Evolutionary conservation across 2,888 invertebrate genomes (phyloP).

Genomic region (Drosophila kanekoi): DNA sequence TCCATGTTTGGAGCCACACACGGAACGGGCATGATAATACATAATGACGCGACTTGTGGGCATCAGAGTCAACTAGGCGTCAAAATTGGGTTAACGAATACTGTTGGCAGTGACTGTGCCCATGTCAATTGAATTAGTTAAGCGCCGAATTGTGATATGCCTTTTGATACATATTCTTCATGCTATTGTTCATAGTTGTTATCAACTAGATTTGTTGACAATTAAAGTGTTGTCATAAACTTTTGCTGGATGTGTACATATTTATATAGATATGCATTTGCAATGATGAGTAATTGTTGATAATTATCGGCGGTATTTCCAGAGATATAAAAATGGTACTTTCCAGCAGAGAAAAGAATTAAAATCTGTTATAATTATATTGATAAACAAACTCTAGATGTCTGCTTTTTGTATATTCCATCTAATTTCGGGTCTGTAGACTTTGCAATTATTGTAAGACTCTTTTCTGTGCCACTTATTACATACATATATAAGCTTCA

Average conservation of each 20-base stretch:
- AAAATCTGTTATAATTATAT: neutral
- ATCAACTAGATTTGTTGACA: constrained; percentile 42
- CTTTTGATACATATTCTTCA: neutral
- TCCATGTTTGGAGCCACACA: constrained; percentile 19
- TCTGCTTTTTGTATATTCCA: no score
- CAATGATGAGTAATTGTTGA: constrained; percentile 35
- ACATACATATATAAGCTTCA: no score
- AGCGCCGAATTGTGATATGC: neutral
- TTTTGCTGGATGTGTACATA: neutral
- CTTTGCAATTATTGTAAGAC: no score
- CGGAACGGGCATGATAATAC: constrained; percentile 35
- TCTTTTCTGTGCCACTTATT: no score
- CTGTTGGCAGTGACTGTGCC: constrained; percentile 4
- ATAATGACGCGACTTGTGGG: constrained; percentile 18
- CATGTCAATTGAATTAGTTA: constrained; percentile 22
- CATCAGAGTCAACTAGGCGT: constrained; percentile 32
- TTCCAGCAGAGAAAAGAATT: neutral
- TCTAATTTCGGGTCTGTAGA: no score
- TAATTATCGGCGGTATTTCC: constrained; percentile 3
- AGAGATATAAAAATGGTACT: neutral
- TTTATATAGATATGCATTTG: constrained; percentile 3
- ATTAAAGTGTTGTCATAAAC: constrained; percentile 47
- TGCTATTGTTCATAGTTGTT: constrained; percentile 24
- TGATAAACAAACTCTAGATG: no score
- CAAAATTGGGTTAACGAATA: constrained; percentile 29